Conservation (phyloP, 2,113 vertebrate genomes). For the Oplegnathus fasciatus region DNA sequence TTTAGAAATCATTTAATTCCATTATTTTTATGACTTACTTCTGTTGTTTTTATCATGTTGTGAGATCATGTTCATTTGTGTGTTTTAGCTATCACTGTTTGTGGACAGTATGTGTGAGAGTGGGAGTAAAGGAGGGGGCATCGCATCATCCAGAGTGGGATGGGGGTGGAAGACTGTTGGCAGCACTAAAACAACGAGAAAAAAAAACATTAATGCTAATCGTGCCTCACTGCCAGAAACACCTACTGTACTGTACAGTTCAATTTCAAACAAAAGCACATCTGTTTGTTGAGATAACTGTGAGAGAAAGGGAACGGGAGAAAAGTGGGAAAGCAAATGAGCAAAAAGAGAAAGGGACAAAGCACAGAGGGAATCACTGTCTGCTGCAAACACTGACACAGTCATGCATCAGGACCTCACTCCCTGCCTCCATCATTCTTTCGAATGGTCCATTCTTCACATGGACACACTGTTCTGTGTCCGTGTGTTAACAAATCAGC, state of each 20-base stretch:
- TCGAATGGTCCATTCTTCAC: constrained; percentile 71
- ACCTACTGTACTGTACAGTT: constrained; percentile 70
- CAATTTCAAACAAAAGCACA: constrained; percentile 71
- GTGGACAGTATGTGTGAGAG: constrained; percentile 6
- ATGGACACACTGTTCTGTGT: constrained; percentile 64
- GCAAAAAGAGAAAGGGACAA: constrained; percentile 65
- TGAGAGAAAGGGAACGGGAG: constrained; percentile 43
- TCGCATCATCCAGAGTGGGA: constrained; percentile 19
- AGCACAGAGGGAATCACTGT: constrained; percentile 78
- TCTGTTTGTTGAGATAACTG: constrained; percentile 66
- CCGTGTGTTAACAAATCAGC: constrained; percentile 51
- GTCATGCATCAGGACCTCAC: constrained; percentile 72
- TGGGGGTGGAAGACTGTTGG: constrained; percentile 13
- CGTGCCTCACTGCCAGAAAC: constrained; percentile 20
- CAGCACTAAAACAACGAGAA: neutral
- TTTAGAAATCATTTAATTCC: neutral
- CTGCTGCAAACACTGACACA: constrained; percentile 75
- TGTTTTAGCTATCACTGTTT: neutral
- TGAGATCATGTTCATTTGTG: neutral
- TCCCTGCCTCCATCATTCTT: constrained; percentile 73
- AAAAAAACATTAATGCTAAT: constrained; percentile 59
- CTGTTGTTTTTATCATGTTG: neutral
- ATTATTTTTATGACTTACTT: neutral
- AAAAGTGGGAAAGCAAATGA: constrained; percentile 53
- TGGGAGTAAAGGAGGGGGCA: constrained; percentile 6